Percentiles rank a stretch among this genome's conserved stretches.
These are phyloP conservation scores for Drosophila santomea DNA, from an alignment of 1,140 invertebrate genomes.

Conservation along the genomic window DNA sequence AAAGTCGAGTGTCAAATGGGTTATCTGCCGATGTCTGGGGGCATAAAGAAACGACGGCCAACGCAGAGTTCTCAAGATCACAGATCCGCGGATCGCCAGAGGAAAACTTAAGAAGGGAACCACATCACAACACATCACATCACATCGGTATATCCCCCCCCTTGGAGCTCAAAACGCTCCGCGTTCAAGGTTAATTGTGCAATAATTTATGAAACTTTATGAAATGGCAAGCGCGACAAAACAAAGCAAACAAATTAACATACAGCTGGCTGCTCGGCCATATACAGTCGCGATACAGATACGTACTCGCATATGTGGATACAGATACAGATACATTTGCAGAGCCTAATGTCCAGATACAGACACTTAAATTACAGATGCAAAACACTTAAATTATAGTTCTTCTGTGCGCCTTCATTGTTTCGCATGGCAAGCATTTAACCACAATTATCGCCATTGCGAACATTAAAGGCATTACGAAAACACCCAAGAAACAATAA, in stretches of 20 bases:
- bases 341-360: not conserved
- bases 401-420: slow-evolving; percentile 6
- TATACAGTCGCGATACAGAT: slow-evolving; percentile 16
- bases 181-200: slow-evolving; percentile 73
- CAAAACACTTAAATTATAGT: slow-evolving; percentile 7
- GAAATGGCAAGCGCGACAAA: slow-evolving; percentile 65
- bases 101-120: slow-evolving; percentile 38
- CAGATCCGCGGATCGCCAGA: slow-evolving; percentile 14
- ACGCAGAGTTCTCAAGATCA: slow-evolving; percentile 50
- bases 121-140: slow-evolving; percentile 3
- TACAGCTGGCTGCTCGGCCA: slow-evolving; percentile 32
- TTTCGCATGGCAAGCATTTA: slow-evolving; percentile 15
- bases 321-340: not conserved
- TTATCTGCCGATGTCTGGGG: slow-evolving; percentile 43
- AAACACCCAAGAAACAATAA: not conserved
- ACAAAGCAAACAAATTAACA: slow-evolving; percentile 56
- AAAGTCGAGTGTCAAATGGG: slow-evolving; percentile 50
- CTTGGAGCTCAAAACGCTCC: slow-evolving; percentile 17
- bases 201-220: slow-evolving; percentile 77
- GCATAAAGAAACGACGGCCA: slow-evolving; percentile 28
- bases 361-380: slow-evolving; percentile 13
- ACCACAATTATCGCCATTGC: slow-evolving; percentile 7
- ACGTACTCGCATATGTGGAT: not conserved
- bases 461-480: not conserved
- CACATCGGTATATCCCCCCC: not conserved